phyloP scores from a whole-genome alignment of 2,888 invertebrate species.

The Serrognathus titanus region DNA sequence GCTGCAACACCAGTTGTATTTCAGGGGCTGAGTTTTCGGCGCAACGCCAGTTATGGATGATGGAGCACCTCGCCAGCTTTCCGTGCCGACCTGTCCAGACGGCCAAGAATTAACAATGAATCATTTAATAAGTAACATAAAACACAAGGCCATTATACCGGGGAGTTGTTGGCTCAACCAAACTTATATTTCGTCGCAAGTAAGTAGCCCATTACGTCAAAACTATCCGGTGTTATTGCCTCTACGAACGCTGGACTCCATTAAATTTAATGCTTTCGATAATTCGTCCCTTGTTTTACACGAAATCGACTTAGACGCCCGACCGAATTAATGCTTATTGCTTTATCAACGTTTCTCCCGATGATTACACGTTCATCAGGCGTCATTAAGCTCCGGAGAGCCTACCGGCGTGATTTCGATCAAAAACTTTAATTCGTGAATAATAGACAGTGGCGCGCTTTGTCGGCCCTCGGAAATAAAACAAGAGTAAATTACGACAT shows the following conservation, averaged over 20 bases:
- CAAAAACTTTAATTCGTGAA: too few relatives aligned
- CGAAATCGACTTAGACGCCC: slow-evolving; percentile 17
- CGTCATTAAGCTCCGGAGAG: too few relatives aligned
- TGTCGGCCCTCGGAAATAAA: too few relatives aligned
- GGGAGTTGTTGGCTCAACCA: slow-evolving; percentile 21
- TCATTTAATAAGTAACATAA: slow-evolving; percentile 30
- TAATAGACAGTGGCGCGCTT: too few relatives aligned
- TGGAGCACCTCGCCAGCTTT: slow-evolving; percentile 26
- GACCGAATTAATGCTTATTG: slow-evolving; percentile 16
- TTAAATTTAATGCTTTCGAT: slow-evolving; percentile 24
- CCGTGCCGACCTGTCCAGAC: slow-evolving; percentile 24
- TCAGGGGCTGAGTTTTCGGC: slow-evolving; percentile 26
- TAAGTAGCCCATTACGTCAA: slow-evolving; percentile 19
- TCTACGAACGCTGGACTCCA: slow-evolving; percentile 11
- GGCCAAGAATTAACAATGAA: slow-evolving; percentile 28
- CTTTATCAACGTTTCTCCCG: slow-evolving; percentile 14
- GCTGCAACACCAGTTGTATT: slow-evolving; percentile 20
- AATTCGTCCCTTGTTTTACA: slow-evolving; percentile 20
- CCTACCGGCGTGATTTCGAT: too few relatives aligned
- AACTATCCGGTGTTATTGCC: slow-evolving; percentile 13
- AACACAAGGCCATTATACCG: slow-evolving; percentile 25
- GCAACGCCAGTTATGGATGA: slow-evolving; percentile 29
- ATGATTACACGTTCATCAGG: too few relatives aligned
- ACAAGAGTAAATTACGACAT: too few relatives aligned
- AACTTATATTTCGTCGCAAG: slow-evolving; percentile 12